Percentiles rank a stretch among this genome's conserved stretches.
Evolutionary conservation across 2,113 vertebrate genomes (phyloP).

Genomic region (Crocuta crocuta): DNA sequence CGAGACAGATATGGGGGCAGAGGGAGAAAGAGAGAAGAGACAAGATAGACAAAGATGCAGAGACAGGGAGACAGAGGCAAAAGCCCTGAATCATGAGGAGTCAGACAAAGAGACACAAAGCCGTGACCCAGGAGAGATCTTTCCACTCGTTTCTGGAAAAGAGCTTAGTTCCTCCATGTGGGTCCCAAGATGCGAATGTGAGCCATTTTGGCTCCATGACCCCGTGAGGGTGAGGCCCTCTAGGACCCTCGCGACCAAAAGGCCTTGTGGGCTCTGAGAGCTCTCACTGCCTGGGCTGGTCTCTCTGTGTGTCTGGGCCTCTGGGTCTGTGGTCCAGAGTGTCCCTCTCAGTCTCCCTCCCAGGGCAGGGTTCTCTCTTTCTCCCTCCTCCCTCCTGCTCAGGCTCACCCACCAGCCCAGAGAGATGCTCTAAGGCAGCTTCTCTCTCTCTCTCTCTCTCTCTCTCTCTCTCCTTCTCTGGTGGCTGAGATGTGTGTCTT

Average conservation of each 20-base stretch:
- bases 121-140: neutral
- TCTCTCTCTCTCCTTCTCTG: neutral
- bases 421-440: neutral
- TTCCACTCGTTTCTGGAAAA: slow-evolving; percentile 59
- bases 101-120: slow-evolving; percentile 28
- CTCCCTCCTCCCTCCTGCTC: neutral
- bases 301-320: neutral
- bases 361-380: neutral
- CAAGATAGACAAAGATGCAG: neutral
- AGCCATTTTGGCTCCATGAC: slow-evolving; percentile 48
- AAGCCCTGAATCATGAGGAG: neutral
- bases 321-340: neutral
- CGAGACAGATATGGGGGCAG: slow-evolving; percentile 20
- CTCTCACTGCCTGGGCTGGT: neutral
- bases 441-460: neutral
- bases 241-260: slow-evolving; percentile 64
- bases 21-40: neutral
- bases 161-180: slow-evolving; percentile 31
- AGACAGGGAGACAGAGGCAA: neutral
- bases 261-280: slow-evolving; percentile 64
- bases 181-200: slow-evolving; percentile 43
- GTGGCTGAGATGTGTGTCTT: neutral
- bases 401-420: neutral
- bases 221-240: neutral
- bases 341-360: neutral